Base-by-base conservation (phyloP, 2,797 vertebrate species). In the Cryptoprocta ferox region DNA sequence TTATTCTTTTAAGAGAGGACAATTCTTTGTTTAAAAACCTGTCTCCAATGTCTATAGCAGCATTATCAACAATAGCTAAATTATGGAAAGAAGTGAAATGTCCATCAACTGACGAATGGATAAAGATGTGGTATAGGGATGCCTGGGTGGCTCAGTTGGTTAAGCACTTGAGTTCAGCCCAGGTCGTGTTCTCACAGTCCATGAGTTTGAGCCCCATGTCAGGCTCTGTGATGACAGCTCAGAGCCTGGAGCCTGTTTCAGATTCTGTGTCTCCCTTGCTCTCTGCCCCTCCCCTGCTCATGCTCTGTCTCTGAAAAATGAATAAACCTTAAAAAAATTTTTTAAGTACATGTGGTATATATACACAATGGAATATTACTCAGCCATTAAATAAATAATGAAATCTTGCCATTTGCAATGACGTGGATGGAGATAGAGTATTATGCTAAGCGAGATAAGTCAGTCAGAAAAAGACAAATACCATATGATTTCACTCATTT, bases 1-100 rank as follows among this genome's bases (percentile, higher is more conserved):
- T 53, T 50, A 50, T 92, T 76, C n/a, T 63, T 91, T 90, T 76
- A 56, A 92, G 82, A 90, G 30, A 86, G 7, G 32, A 48, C 42
- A 81, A 68, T 82, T 50, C 6, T 96, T 94, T 85, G 24, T 78
- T 87, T 90, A 79, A 81, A 81, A 97, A 68, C 35, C 21, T 87
- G 7, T 39, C 53, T 73, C 39, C 71, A 45, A 42, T 42, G 26
- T 73, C 42, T 16, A 45, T 42, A 42, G 39, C 13, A 42, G 37
- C 39, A 73, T 73, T 42, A 42, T 73, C 71, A 73, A 73, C 14
- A 73, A 73, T 15, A 45, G 39, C 26, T 24, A 73, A 73, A 39
- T 45, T 28, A 30, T 16, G 39, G 39, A 42, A 73, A 73, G 26
- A 73, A 42, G 71, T 39, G 26, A 14, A 45, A 8, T 30, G 71